Conservation (phyloP, 2,797 vertebrate genomes). For the Xenopus petersii region DNA sequence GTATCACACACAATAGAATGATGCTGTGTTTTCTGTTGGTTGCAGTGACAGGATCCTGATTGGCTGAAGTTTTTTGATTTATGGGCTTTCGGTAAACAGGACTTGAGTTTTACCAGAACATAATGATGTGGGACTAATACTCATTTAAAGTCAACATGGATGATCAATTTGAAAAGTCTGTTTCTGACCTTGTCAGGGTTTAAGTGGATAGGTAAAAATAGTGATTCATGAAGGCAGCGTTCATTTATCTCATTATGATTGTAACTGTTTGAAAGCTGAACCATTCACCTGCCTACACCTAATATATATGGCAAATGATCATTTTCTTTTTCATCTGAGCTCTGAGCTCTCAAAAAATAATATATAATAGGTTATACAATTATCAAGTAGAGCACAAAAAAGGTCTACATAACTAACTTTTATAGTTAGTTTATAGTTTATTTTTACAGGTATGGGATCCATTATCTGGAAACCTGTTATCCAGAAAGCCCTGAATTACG, state of each 20-base stretch:
- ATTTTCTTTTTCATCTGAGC: too few relatives aligned
- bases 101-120: constrained; percentile 83
- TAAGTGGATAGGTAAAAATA: constrained; percentile 31
- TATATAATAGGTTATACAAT: too few relatives aligned
- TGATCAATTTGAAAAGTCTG: constrained; percentile 66
- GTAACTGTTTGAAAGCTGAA: constrained; percentile 14
- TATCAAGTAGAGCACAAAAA: too few relatives aligned
- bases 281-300: too few relatives aligned
- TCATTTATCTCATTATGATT: constrained; percentile 37
- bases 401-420: too few relatives aligned
- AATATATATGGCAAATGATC: too few relatives aligned
- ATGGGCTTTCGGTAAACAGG: constrained; percentile 78
- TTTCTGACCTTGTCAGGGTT: constrained; percentile 54
- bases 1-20: constrained; percentile 80
- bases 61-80: constrained; percentile 78
- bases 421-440: too few relatives aligned
- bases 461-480: too few relatives aligned
- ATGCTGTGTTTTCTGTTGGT: constrained; percentile 70
- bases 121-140: constrained; percentile 85
- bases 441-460: too few relatives aligned
- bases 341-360: too few relatives aligned
- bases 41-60: constrained; percentile 84
- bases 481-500: too few relatives aligned
- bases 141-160: constrained; percentile 53
- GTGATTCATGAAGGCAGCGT: not conserved